A percentile compares a stretch with the other conserved stretches of the same genome.
phyloP scores from a whole-genome alignment of 2,797 vertebrate genomes.

The Phalanger gymnotis region DNA sequence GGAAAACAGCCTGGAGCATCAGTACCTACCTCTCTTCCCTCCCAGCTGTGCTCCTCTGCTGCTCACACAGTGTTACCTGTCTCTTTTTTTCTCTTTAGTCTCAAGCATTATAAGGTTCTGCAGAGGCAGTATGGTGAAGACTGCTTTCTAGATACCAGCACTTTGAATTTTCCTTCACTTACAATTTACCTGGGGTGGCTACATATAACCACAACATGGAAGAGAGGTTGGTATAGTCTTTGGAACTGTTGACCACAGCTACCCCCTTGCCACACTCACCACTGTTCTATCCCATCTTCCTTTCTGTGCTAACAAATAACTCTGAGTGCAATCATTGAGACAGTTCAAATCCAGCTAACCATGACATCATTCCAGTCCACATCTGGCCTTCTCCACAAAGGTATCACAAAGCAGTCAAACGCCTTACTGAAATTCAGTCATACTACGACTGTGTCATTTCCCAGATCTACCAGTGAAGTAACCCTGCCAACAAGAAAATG shows the following conservation, averaged over 20 bases:
- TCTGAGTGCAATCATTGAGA: background rate
- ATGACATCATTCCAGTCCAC: background rate
- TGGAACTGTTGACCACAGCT: background rate
- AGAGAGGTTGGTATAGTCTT: background rate
- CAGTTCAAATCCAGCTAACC: background rate
- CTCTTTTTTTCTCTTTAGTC: background rate
- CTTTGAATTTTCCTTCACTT: background rate
- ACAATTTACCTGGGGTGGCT: background rate
- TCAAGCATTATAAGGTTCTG: background rate
- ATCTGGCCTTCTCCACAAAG: background rate
- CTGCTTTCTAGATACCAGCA: background rate
- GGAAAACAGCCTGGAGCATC: background rate
- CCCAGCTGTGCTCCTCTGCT: background rate
- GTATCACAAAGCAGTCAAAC: background rate
- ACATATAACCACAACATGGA: background rate
- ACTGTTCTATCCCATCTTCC: background rate
- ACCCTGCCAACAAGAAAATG: background rate
- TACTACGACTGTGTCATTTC: background rate
- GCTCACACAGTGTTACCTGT: background rate
- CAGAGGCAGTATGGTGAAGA: background rate
- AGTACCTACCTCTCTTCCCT: background rate
- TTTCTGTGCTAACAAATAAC: background rate
- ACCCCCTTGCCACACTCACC: background rate
- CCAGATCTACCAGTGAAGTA: background rate
- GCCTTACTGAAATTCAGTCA: background rate